These are phyloP conservation scores for Chymomyza caudatula DNA, from an alignment of 2,888 invertebrate species.

Conservation along the genomic window DNA sequence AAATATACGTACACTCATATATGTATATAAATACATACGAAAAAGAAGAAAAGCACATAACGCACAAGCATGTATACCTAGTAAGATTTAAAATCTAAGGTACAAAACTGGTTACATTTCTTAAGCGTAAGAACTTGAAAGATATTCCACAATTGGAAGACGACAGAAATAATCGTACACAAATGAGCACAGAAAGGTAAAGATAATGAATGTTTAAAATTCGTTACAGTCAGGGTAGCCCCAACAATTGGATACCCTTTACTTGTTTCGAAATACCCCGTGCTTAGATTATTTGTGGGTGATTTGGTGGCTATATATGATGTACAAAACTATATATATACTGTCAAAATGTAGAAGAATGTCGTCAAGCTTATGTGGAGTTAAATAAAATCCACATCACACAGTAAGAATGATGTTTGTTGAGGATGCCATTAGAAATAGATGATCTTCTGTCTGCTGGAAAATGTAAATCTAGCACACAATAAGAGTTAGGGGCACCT, in stretches of 20 bases:
- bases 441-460: no score
- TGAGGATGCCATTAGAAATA: no score
- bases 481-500: no score
- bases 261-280: background rate
- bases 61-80: background rate
- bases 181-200: slow-evolving; percentile 46
- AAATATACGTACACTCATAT: background rate
- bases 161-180: slow-evolving; percentile 37
- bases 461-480: no score
- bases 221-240: slow-evolving; percentile 9
- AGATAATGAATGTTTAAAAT: slow-evolving; percentile 58
- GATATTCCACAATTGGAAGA: slow-evolving; percentile 30
- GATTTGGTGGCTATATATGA: no score
- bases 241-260: background rate
- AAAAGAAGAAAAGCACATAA: background rate
- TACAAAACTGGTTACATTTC: slow-evolving; percentile 67
- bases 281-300: background rate
- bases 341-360: slow-evolving; percentile 40
- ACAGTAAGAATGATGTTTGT: no score
- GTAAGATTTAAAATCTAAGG: slow-evolving; percentile 51
- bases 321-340: background rate
- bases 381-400: no score
- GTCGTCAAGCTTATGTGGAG: slow-evolving; percentile 34
- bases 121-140: slow-evolving; percentile 3
- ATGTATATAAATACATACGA: no score